Base-by-base conservation (phyloP, 35 echinoderm and acorn worm species). In the Ptychodera flava region DNA sequence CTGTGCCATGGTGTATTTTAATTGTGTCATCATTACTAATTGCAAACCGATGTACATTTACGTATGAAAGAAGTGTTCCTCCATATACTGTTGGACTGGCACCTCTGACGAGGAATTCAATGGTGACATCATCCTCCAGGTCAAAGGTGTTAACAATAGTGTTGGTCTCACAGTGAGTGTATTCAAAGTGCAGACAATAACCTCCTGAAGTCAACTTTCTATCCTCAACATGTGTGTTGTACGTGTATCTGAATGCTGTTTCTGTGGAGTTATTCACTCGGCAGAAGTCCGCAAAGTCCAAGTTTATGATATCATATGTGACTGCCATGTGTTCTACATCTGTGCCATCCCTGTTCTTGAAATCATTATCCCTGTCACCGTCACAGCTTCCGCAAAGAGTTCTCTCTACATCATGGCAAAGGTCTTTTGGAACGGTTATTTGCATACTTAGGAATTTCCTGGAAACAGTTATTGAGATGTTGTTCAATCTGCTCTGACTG, bases 301-400 rank as follows among this genome's bases (percentile, higher is more conserved):
- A 88, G 90, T 93, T 93, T 0, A 93, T 83, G 29, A 87, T 79
- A 30, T 79, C 78, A 90, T 87, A 93, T n/a, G 80, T 90, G 29
- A 93, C 45, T 77, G 90, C 82, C 28, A 1, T 36, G 35, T 81
- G 33, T 28, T 79, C 16, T 15, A 93, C 35, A 79, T 38, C 78
- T 75, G 22, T 37, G n/a, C 45, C 85, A 30, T 2, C 28, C 28
- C 33, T 36, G 35, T 80, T 84, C 36, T 36, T 79, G 34, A 93
- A 87, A 33, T 93, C 85, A 83, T 93, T 90, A 34, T 85, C 85
- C 0, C 28, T 79, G 80, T 90, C 79, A 16, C 36, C 38, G 36
- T 93, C 88, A 37, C 94, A 97, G 35, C 83, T 92, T 16, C 94
- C 94, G 88, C 88, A 84, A 53, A 97, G n/a, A 28, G 88, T 80